Evolutionary conservation across 1,140 invertebrate genomes (phyloP).

Genomic region (Diorhabda elongata): DNA sequence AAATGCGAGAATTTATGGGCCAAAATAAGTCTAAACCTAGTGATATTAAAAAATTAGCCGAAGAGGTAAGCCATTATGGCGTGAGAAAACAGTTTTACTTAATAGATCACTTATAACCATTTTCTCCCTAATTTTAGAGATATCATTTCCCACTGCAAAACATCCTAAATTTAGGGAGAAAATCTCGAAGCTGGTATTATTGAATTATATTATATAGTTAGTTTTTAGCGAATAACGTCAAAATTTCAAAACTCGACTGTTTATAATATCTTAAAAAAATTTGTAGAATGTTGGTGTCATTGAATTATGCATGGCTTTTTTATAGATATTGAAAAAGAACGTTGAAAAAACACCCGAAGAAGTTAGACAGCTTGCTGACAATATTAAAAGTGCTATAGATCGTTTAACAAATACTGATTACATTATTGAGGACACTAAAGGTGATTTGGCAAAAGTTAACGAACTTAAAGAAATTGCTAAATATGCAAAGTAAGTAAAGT

Average conservation of each 20-base stretch:
- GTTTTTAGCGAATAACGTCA: no score
- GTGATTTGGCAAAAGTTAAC: slow-evolving; percentile 71
- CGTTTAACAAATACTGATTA: slow-evolving; percentile 84
- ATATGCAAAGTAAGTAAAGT: slow-evolving; percentile 60
- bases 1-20: slow-evolving; percentile 72
- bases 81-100: no score
- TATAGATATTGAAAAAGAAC: slow-evolving; percentile 58
- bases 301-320: not conserved
- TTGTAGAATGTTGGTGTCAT: no score
- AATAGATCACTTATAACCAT: no score
- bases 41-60: slow-evolving; percentile 74
- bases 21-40: slow-evolving; percentile 73
- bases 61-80: slow-evolving; percentile 60
- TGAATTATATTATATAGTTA: no score
- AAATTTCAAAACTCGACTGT: no score
- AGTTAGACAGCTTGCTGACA: slow-evolving; percentile 74
- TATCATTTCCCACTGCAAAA: no score
- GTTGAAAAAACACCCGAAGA: slow-evolving; percentile 65
- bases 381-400: slow-evolving; percentile 81
- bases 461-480: slow-evolving; percentile 73
- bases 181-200: no score
- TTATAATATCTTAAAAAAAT: no score
- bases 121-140: no score
- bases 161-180: no score
- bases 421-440: slow-evolving; percentile 80